phyloP scores from a whole-genome alignment of 1,140 invertebrate genomes.

The Araneus ventricosus region DNA sequence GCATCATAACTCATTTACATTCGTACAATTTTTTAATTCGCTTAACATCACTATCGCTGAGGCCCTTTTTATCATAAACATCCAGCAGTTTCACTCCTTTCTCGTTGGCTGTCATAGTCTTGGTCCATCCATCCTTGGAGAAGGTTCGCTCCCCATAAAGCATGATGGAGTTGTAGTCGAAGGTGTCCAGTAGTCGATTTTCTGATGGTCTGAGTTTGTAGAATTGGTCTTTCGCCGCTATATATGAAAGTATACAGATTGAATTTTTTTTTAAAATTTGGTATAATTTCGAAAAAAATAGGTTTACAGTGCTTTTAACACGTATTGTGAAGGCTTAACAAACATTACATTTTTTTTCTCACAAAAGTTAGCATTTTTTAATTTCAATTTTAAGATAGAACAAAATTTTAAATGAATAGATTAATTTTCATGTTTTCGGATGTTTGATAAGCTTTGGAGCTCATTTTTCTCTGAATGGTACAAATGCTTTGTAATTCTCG shows the following conservation, averaged over 20 bases:
- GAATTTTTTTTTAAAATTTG: background rate
- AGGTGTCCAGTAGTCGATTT: constrained; percentile 72
- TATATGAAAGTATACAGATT: background rate
- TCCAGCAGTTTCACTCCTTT: constrained; percentile 66
- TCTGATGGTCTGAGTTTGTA: constrained; percentile 57
- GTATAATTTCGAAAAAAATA: no score
- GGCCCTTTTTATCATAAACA: constrained; percentile 75
- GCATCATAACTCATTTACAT: background rate
- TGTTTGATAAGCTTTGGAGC: no score
- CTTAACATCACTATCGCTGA: constrained; percentile 74
- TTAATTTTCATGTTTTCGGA: no score
- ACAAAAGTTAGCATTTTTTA: no score
- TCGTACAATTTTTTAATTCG: constrained; percentile 76
- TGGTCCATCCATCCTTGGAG: constrained; percentile 72
- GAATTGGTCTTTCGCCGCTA: constrained; percentile 73
- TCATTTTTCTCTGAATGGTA: no score
- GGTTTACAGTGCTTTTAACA: no score
- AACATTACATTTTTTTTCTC: no score
- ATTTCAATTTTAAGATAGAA: no score
- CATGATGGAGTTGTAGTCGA: constrained; percentile 77
- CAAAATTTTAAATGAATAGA: no score
- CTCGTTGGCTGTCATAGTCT: constrained; percentile 69
- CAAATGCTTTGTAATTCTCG: no score
- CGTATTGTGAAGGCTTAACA: no score
- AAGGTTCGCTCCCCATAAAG: constrained; percentile 76